A percentile compares a stretch with the other conserved stretches of the same genome.
Evolutionary conservation across 2,113 vertebrate species (phyloP).

Genomic region (Saimiri boliviensis): DNA sequence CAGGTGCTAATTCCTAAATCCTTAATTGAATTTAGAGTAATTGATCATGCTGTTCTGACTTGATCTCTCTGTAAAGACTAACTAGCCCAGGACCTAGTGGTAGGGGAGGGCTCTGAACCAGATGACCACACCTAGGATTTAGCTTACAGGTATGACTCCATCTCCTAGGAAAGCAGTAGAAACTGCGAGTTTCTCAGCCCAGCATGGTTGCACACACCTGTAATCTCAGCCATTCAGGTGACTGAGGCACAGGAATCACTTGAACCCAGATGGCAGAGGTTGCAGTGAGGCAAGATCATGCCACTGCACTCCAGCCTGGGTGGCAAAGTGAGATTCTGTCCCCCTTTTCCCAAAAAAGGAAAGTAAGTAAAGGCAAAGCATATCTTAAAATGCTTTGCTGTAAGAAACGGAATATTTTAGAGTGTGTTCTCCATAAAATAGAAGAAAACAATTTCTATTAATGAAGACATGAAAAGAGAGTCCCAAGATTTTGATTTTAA

Average conservation of each 20-base stretch:
- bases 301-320: no score
- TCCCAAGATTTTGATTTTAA: neutral
- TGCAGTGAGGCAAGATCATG: no score
- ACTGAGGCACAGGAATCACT: no score
- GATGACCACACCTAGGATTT: neutral
- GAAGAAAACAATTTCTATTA: neutral
- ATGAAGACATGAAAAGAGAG: neutral
- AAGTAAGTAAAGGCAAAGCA: neutral
- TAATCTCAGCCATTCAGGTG: no score
- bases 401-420: neutral
- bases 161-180: neutral
- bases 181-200: neutral
- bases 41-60: neutral
- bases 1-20: slow-evolving; percentile 11
- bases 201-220: no score
- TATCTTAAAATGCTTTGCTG: neutral
- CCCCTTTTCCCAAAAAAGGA: neutral
- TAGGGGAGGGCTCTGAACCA: neutral
- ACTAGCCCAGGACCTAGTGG: neutral
- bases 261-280: no score
- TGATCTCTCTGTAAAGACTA: slow-evolving; percentile 19
- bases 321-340: no score
- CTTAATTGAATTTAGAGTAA: neutral
- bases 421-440: neutral
- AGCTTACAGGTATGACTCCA: neutral